Evolutionary conservation across 2,113 vertebrate species (phyloP), one percentile per base, ranked within the genome.

Genomic region (Tricholaema leucomelas): DNA sequence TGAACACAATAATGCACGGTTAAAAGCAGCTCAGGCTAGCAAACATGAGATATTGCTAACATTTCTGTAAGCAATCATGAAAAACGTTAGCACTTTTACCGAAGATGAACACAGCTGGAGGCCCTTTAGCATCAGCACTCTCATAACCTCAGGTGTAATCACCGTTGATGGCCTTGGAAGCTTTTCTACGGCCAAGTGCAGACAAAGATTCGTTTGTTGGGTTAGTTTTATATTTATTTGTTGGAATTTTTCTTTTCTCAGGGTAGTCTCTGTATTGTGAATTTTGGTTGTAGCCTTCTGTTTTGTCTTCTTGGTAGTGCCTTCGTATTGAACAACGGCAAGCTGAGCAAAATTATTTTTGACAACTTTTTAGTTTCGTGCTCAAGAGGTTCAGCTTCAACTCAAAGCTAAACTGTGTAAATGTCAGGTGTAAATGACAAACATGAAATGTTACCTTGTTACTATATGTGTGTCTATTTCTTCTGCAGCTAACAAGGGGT

Each of bases 11-110:
- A 8, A 42, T 31, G 5, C 2, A 6, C 0, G 3, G 50, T 2
- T 19, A 11, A 10, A 19, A 18, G 31, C 23, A 18, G n/a, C 35
- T 7, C 6, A 5, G 19, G 33, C 21, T 12, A 5, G 48, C 28
- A 23, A 16, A 2, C 5, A 9, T 8, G 5, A 5, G 28, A 24
- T 36, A 30, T 7, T 0, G 0, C 9, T 9, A 3, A 19, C 3
- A 4, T 9, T 24, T 7, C 33, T 6, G 18, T 19, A 12, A 74
- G 13, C 14, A 19, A 9, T 8, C 3, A 3, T 8, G 55, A 15
- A 24, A 44, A 44, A 38, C 14, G 10, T 6, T 4, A 4, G 8
- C 12, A 3, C 11, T 33, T 61, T n/a, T 15, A 12, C 28, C 40
- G 6, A 14, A 35, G 16, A 21, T 6, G 30, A n/a, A 18, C 44